Conservation (phyloP, 1,140 invertebrate genomes). For the Nymphalis io region DNA sequence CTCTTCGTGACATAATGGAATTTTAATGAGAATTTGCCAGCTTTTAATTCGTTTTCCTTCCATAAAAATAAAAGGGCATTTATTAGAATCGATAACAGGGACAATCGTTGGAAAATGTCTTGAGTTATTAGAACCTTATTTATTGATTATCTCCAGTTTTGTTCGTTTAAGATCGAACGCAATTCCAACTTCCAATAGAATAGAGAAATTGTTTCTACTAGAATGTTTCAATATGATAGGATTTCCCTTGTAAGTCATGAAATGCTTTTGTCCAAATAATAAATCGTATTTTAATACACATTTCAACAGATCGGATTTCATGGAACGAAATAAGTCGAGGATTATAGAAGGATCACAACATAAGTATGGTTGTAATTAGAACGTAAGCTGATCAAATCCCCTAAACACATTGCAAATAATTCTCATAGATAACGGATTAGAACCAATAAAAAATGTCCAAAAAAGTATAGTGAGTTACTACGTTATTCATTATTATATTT, state of each 20-base stretch:
- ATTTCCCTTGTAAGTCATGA: too few species aligned
- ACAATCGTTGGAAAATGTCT: constrained; percentile 48
- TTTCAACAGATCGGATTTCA: background rate
- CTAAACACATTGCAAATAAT: background rate
- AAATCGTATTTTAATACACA: too few species aligned
- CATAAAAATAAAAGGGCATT: constrained; percentile 44
- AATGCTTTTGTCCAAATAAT: too few species aligned
- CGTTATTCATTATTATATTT: too few species aligned
- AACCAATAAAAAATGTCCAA: too few species aligned
- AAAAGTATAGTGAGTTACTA: too few species aligned
- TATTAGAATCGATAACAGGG: constrained; percentile 62
- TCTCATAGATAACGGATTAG: too few species aligned
- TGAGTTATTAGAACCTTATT: constrained; percentile 46
- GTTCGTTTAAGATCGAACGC: background rate
- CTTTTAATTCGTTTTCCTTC: constrained; percentile 60
- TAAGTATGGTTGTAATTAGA: background rate
- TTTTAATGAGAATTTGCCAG: constrained; percentile 69
- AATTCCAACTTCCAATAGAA: too few species aligned
- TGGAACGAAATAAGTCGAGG: constrained; percentile 1
- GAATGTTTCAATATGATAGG: too few species aligned
- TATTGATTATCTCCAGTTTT: constrained; percentile 17
- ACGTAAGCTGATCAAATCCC: background rate
- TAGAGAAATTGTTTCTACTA: too few species aligned
- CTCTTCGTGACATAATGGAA: constrained; percentile 57
- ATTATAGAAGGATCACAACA: background rate